Evolutionary conservation across 2,888 invertebrate genomes (phyloP).

Genomic region (Drosophila quinaria): DNA sequence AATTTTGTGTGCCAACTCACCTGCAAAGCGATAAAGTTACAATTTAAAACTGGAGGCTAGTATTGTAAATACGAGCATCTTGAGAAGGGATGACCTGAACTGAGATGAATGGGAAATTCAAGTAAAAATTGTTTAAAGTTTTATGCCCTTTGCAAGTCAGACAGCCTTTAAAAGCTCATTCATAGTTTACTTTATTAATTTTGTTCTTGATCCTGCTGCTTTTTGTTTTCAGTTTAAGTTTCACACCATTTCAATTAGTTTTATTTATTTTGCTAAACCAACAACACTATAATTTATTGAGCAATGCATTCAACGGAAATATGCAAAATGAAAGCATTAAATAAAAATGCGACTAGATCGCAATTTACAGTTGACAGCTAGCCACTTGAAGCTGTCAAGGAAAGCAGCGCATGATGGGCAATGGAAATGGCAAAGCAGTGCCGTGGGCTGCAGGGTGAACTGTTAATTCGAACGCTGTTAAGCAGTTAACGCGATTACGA

Average conservation of each 20-base stretch:
- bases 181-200: constrained; percentile 22
- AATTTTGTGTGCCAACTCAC: constrained; percentile 66
- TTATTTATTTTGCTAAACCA: constrained; percentile 38
- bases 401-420: constrained; percentile 1
- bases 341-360: constrained; percentile 22
- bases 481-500: constrained; percentile 27
- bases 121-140: constrained; percentile 9
- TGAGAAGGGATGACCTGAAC: not conserved
- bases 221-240: constrained; percentile 16
- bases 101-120: not conserved
- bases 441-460: not conserved
- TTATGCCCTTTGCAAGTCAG: constrained; percentile 19
- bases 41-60: constrained; percentile 8
- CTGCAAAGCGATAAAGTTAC: constrained; percentile 30
- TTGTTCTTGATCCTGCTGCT: not conserved
- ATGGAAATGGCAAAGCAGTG: not conserved
- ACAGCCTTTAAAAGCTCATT: not conserved
- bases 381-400: constrained; percentile 46
- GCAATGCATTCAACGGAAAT: constrained; percentile 61
- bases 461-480: constrained; percentile 32
- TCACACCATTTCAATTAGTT: constrained; percentile 38
- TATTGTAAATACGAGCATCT: not conserved
- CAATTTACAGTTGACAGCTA: constrained; percentile 45
- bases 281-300: constrained; percentile 24
- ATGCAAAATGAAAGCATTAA: constrained; percentile 33